A percentile compares a stretch with the other conserved stretches of the same genome.
These are phyloP conservation scores for Toxostoma redivivum DNA, from an alignment of 2,113 vertebrate genomes.

Conservation along the genomic window DNA sequence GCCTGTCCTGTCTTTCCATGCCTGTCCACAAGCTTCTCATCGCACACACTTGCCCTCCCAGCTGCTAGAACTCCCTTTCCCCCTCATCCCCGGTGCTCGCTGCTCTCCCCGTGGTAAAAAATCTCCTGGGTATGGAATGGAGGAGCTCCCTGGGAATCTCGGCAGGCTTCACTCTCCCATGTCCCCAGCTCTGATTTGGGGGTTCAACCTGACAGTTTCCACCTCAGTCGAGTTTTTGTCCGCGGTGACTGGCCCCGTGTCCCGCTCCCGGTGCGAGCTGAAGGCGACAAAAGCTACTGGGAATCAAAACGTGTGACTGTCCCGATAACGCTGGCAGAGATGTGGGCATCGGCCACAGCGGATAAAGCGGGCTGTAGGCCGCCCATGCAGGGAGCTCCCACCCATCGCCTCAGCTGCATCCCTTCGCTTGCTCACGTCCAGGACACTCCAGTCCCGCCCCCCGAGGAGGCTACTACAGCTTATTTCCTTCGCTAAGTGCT, in stretches of 20 bases:
- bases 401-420: not conserved
- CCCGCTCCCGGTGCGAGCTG: not conserved
- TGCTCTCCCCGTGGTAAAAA: fast-evolving
- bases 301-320: conserved; percentile 1
- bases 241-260: not conserved
- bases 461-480: not conserved
- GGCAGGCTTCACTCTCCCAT: fast-evolving
- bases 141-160: not conserved
- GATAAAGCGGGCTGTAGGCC: not conserved
- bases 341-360: not conserved
- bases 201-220: not conserved
- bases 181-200: not conserved
- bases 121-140: not conserved
- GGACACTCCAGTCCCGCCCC: not conserved
- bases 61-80: not conserved
- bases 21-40: not conserved
- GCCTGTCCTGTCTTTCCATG: not conserved
- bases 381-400: not conserved
- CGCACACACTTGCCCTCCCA: not conserved
- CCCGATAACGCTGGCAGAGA: not conserved
- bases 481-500: not conserved
- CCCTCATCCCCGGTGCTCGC: fast-evolving
- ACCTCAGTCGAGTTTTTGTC: not conserved
- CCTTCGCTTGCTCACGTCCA: not conserved
- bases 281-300: not conserved